Evolutionary conservation across 2,888 invertebrate genomes (phyloP).

Genomic region (Lepidonotus clava): DNA sequence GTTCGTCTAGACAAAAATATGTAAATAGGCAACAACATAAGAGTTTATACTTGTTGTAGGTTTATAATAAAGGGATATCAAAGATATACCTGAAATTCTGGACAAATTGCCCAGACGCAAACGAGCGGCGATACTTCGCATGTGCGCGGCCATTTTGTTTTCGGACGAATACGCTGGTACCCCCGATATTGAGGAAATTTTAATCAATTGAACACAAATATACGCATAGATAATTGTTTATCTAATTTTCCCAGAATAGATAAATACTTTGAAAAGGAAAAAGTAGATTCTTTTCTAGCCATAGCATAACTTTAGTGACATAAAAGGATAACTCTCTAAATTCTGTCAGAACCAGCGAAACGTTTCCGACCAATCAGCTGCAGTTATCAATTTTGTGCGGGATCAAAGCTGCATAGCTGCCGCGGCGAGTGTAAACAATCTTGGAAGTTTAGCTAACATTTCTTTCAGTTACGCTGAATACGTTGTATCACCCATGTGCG

Average conservation of each 20-base stretch:
- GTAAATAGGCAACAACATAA: no score
- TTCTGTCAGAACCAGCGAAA: no score
- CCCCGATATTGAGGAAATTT: no score
- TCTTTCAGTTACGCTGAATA: no score
- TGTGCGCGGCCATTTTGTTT: slow-evolving; percentile 18
- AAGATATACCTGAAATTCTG: neutral
- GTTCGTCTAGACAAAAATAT: no score
- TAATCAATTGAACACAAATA: no score
- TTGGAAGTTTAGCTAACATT: neutral
- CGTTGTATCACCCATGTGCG: no score
- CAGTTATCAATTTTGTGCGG: neutral
- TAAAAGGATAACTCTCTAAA: no score
- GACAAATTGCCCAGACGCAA: neutral
- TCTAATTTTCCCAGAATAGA: neutral
- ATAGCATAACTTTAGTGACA: neutral
- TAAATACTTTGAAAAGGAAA: neutral
- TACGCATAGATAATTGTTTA: neutral
- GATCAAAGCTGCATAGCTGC: neutral
- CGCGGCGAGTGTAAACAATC: slow-evolving; percentile 20
- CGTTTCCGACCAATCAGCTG: neutral
- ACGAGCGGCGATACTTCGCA: neutral
- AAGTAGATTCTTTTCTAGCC: neutral
- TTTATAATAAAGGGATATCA: no score
- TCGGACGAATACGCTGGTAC: no score
- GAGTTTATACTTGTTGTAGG: no score